A percentile compares a stretch with the other conserved stretches of the same genome.
These are phyloP conservation scores for Porites lobata DNA, from an alignment of 92 coral and sea anemone species.

Conservation along the genomic window DNA sequence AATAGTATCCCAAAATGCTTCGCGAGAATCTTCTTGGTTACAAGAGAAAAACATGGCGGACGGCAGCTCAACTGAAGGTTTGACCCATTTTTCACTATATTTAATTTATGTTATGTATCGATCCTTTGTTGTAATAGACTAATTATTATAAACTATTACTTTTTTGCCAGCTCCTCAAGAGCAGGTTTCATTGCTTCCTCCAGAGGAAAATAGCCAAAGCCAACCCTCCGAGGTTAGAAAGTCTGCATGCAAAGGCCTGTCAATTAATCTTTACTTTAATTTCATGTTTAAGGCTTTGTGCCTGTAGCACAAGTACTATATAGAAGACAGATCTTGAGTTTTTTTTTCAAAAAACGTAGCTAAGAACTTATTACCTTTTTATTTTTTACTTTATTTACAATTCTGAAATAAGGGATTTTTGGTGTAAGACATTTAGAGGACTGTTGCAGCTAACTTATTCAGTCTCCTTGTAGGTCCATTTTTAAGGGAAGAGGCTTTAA, in stretches of 20 bases:
- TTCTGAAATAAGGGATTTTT: too few relatives aligned
- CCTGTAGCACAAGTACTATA: too few relatives aligned
- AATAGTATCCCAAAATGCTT: constrained; percentile 62
- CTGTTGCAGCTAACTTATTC: too few relatives aligned
- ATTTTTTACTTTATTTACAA: too few relatives aligned
- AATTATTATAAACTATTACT: not conserved
- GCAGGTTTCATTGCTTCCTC: constrained; percentile 67
- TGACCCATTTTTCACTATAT: not conserved
- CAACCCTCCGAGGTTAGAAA: constrained; percentile 73
- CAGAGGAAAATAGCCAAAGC: constrained; percentile 76
- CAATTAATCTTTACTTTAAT: not conserved
- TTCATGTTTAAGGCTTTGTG: too few relatives aligned
- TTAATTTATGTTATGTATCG: not conserved
- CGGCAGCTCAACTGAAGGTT: constrained; percentile 56
- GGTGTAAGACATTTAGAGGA: too few relatives aligned
- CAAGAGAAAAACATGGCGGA: constrained; percentile 95
- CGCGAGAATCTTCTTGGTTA: constrained; percentile 77
- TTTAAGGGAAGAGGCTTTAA: too few relatives aligned
- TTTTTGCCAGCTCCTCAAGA: constrained; percentile 62
- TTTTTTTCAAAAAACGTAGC: too few relatives aligned
- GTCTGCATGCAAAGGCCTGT: not conserved
- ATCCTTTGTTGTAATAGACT: not conserved
- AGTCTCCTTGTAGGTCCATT: too few relatives aligned
- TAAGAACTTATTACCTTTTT: too few relatives aligned
- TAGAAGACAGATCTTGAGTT: too few relatives aligned